Percentiles rank a stretch among this genome's conserved stretches.
phyloP scores from a whole-genome alignment of 23 tunicate genomes.

The Diplosoma virens region DNA sequence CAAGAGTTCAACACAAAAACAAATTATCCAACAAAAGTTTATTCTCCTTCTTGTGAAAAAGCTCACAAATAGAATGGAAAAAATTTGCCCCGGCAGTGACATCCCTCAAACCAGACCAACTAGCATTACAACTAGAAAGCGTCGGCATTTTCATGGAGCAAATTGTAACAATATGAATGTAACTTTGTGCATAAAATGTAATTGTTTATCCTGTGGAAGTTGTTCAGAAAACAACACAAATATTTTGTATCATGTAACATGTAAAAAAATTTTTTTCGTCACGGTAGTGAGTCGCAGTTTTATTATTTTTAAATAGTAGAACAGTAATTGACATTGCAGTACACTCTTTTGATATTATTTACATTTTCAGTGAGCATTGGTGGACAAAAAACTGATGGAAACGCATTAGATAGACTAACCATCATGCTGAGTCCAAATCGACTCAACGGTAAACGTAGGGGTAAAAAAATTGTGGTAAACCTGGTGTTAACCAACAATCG shows the following conservation, averaged over 20 bases:
- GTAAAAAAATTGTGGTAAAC: background rate
- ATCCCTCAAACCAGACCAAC: no score
- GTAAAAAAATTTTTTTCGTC: background rate
- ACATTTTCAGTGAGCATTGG: background rate
- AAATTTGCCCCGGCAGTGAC: background rate
- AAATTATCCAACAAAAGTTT: background rate
- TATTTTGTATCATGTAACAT: background rate
- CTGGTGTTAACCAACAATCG: background rate
- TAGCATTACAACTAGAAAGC: background rate
- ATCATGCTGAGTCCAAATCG: background rate
- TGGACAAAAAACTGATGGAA: background rate
- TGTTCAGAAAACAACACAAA: slow-evolving; percentile 4
- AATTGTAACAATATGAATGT: background rate
- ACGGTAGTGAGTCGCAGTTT: background rate
- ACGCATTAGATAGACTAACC: background rate
- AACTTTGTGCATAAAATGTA: slow-evolving; percentile 1
- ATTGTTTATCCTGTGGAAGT: background rate
- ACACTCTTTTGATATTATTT: background rate
- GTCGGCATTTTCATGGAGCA: slow-evolving; percentile 1
- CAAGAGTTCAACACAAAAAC: background rate
- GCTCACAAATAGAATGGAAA: background rate
- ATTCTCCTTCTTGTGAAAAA: background rate
- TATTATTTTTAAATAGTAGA: background rate
- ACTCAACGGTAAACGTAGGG: background rate
- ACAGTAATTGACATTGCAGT: no score